phyloP scores from a whole-genome alignment of 2,797 vertebrate species.

The Thripadectes ignobilis region DNA sequence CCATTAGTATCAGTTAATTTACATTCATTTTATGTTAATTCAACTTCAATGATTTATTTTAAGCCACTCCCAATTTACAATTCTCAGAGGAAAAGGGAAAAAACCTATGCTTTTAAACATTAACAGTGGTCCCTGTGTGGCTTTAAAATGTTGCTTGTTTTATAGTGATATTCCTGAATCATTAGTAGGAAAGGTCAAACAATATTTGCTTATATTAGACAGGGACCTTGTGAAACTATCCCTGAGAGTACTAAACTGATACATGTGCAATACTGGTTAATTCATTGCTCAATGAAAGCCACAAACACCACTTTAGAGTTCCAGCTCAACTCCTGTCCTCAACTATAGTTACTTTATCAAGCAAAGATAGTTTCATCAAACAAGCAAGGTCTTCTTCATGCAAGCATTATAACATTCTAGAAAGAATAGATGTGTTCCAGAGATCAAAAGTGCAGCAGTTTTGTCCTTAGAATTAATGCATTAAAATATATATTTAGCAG shows the following conservation, averaged over 20 bases:
- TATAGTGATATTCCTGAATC: not conserved
- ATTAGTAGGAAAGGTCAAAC: slow-evolving; percentile 37
- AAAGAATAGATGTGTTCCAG: not conserved
- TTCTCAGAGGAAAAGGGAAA: not conserved
- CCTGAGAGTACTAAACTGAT: not conserved
- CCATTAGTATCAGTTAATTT: not conserved
- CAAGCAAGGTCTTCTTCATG: not conserved
- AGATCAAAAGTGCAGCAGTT: not conserved
- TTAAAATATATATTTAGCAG: not conserved
- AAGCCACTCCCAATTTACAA: not conserved
- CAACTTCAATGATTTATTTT: not conserved
- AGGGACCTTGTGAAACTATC: not conserved
- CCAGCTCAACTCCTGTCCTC: not conserved
- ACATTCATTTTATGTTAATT: not conserved
- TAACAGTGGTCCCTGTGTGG: not conserved
- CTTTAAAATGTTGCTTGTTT: not conserved
- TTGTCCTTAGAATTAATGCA: not conserved
- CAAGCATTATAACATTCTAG: not conserved
- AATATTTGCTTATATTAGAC: slow-evolving; percentile 37
- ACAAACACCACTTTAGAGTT: not conserved
- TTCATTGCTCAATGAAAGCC: not conserved
- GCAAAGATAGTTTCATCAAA: not conserved
- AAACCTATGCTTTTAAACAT: not conserved
- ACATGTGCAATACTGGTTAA: not conserved
- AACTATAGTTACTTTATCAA: not conserved